phyloP scores from a whole-genome alignment of 2,888 invertebrate species.

The Microctonus brassicae region DNA sequence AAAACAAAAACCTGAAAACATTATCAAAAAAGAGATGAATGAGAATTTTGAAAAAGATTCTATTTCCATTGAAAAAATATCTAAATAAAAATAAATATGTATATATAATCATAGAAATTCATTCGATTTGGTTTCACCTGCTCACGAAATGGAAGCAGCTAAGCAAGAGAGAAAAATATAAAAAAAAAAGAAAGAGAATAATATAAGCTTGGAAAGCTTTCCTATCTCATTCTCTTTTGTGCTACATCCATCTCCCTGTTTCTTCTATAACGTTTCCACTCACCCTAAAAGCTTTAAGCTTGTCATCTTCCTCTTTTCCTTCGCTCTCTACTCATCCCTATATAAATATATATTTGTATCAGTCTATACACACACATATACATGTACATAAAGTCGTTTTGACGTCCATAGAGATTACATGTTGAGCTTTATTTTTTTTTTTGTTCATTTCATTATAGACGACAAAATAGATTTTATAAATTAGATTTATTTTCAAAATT shows the following conservation, averaged over 20 bases:
- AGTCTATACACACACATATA: background rate
- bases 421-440: background rate
- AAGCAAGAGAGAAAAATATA: background rate
- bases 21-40: conserved; percentile 1
- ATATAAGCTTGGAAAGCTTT: background rate
- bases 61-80: background rate
- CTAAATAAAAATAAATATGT: too few relatives aligned
- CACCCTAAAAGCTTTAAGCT: conserved; percentile 8
- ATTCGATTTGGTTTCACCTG: conserved; percentile 47
- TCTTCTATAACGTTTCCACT: background rate
- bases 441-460: background rate
- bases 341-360: background rate
- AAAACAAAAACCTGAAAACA: too few relatives aligned
- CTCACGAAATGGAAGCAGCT: conserved; percentile 21
- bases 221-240: conserved; percentile 24
- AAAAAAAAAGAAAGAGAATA: background rate
- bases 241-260: conserved; percentile 10
- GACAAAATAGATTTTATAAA: background rate
- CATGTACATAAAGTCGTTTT: background rate
- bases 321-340: background rate
- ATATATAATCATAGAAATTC: conserved; percentile 45
- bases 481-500: background rate
- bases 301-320: conserved; percentile 12
- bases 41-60: too few relatives aligned
- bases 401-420: background rate